These are phyloP conservation scores for Melanostigma gelatinosum DNA, from an alignment of 2,113 vertebrate genomes.

Conservation along the genomic window DNA sequence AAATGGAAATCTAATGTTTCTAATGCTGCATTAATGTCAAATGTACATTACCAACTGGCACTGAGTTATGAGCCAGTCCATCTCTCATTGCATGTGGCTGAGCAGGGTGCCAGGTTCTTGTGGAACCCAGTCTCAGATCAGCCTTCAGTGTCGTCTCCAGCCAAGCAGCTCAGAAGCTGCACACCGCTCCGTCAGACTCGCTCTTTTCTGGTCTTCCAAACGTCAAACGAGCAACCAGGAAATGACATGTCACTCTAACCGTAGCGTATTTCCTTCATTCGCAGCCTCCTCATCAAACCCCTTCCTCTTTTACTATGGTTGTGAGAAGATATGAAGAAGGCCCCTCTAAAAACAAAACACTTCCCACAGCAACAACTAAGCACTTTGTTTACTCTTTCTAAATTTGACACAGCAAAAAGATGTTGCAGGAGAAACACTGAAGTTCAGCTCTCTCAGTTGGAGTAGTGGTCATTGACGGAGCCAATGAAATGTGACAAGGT, in stretches of 20 bases:
- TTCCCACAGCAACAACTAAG: constrained; percentile 27
- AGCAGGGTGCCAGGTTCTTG: constrained; percentile 69
- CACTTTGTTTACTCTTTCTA: background rate
- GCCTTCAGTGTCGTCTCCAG: constrained; percentile 30
- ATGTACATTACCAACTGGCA: constrained; percentile 80
- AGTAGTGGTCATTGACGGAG: background rate
- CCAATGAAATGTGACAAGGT: background rate
- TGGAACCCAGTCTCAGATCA: constrained; percentile 73
- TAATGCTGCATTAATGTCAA: constrained; percentile 28
- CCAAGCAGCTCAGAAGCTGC: constrained; percentile 48
- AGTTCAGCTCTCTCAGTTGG: background rate
- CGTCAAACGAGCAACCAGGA: constrained; percentile 82
- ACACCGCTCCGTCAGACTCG: constrained; percentile 53
- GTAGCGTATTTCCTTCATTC: constrained; percentile 82
- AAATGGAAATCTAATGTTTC: background rate
- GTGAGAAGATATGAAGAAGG: constrained; percentile 30
- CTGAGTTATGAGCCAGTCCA: constrained; percentile 81
- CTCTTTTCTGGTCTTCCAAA: constrained; percentile 40
- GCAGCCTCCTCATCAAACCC: constrained; percentile 46
- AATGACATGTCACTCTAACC: constrained; percentile 86
- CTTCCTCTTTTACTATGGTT: constrained; percentile 73
- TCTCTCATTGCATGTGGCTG: constrained; percentile 80
- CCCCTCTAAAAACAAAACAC: constrained; percentile 15
- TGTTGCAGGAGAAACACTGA: background rate
- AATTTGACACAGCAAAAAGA: constrained; percentile 21